phyloP scores from a whole-genome alignment of 2,888 invertebrate species.

The Cephonodes hylas region DNA sequence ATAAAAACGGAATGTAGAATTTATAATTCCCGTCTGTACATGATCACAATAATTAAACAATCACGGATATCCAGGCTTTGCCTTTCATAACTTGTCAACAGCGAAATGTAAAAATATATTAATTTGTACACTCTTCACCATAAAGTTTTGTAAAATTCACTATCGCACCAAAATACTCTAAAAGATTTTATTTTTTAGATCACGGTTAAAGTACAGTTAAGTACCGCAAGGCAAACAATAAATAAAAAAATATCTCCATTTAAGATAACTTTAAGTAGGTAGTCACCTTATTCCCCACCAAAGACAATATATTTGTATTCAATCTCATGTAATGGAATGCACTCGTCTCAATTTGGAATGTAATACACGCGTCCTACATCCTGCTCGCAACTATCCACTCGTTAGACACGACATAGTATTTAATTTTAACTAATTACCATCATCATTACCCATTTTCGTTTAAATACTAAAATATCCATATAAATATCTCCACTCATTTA shows the following conservation, averaged over 20 bases:
- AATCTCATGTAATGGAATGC: conserved; percentile 63
- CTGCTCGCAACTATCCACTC: conserved; percentile 34
- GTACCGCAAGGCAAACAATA: conserved; percentile 66
- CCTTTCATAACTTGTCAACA: conserved; percentile 74
- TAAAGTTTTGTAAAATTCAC: conserved; percentile 76
- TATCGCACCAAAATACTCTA: conserved; percentile 80
- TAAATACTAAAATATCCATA: conserved; percentile 76
- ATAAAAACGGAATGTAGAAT: conserved; percentile 77
- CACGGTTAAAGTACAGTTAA: conserved; percentile 65
- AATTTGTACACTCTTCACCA: conserved; percentile 77
- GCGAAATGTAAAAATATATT: conserved; percentile 80
- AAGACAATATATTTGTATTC: conserved; percentile 41
- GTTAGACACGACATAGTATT: conserved; percentile 34
- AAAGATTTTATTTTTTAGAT: conserved; percentile 58
- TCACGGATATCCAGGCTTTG: conserved; percentile 76
- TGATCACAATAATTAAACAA: conserved; percentile 76
- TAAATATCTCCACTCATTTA: conserved; percentile 68
- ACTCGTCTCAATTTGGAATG: conserved; percentile 61
- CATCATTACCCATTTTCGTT: conserved; percentile 54
- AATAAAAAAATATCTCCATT: conserved; percentile 50
- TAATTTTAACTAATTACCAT: conserved; percentile 42
- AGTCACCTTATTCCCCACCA: conserved; percentile 70
- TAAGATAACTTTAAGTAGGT: conserved; percentile 58
- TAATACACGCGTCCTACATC: conserved; percentile 24
- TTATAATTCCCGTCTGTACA: conserved; percentile 76